These are phyloP conservation scores for Reinhardtius hippoglossoides DNA, from an alignment of 2,113 vertebrate genomes.

Conservation along the genomic window DNA sequence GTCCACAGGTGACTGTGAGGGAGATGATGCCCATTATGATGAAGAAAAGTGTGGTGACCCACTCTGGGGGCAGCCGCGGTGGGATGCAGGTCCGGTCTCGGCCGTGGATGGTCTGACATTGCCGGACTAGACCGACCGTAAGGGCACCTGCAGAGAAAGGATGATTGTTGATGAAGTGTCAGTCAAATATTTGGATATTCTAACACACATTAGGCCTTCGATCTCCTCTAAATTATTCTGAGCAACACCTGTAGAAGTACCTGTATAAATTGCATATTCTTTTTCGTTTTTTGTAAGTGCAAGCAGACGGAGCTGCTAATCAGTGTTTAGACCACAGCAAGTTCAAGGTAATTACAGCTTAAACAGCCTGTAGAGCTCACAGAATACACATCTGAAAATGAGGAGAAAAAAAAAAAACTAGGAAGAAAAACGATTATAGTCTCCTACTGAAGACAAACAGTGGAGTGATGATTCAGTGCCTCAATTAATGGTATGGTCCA, in stretches of 20 bases:
- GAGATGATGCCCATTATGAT: constrained; percentile 99
- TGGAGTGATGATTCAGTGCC: neutral
- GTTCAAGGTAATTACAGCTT: neutral
- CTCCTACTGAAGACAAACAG: neutral
- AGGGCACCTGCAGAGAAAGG: constrained; percentile 87
- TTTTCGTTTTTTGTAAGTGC: no score
- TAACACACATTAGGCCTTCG: neutral
- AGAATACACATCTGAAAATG: neutral
- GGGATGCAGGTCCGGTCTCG: constrained; percentile 96
- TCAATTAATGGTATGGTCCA: constrained; percentile 2
- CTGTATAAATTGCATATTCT: no score
- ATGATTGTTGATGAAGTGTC: neutral
- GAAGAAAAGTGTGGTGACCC: constrained; percentile 98
- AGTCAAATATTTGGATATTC: neutral
- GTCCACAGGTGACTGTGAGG: constrained; percentile 96
- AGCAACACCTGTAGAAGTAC: no score
- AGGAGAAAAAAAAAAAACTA: neutral
- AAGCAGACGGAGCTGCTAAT: neutral
- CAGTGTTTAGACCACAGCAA: neutral
- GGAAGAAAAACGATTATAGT: neutral
- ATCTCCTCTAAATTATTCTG: neutral
- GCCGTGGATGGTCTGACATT: constrained; percentile 98
- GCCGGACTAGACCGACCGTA: constrained; percentile 95
- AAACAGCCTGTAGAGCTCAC: neutral
- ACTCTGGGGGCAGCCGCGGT: constrained; percentile 96